Percentiles rank a stretch among this genome's conserved stretches.
Conservation (phyloP, 2,113 vertebrate genomes). For the Apeltes quadracus region DNA sequence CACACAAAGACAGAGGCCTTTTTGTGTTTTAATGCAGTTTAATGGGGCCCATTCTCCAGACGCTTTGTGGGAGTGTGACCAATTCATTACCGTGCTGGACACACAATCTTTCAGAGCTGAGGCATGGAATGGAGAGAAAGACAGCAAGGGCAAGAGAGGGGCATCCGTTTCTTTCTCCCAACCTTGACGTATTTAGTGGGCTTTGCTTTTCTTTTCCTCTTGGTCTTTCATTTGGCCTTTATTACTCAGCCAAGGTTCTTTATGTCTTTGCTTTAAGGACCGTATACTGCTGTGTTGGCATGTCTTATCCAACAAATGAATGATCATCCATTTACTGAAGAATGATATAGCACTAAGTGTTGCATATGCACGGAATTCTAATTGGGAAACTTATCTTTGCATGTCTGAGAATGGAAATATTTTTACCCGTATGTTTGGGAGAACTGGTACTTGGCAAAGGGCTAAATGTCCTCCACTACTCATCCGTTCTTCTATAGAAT, state of each 20-base stretch:
- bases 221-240: slow-evolving; percentile 49
- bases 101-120: slow-evolving; percentile 63
- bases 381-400: background rate
- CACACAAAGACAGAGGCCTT: slow-evolving; percentile 69
- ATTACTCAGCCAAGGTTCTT: slow-evolving; percentile 41
- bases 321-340: slow-evolving; percentile 9
- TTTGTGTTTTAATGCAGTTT: slow-evolving; percentile 82
- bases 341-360: background rate
- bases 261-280: slow-evolving; percentile 15
- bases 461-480: background rate
- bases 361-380: slow-evolving; percentile 19
- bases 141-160: slow-evolving; percentile 32
- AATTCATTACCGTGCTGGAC: slow-evolving; percentile 76
- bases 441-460: slow-evolving; percentile 7
- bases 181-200: slow-evolving; percentile 67
- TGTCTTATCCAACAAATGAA: slow-evolving; percentile 11
- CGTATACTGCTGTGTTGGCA: slow-evolving; percentile 11
- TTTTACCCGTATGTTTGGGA: background rate
- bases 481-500: slow-evolving; percentile 11
- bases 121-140: slow-evolving; percentile 50
- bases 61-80: slow-evolving; percentile 61
- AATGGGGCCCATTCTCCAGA: slow-evolving; percentile 72
- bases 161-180: slow-evolving; percentile 46
- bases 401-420: slow-evolving; percentile 4
- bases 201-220: slow-evolving; percentile 17